Percentiles rank a stretch among this genome's conserved stretches.
These are phyloP conservation scores for Drosophila ustulata DNA, from an alignment of 2,888 invertebrate species.

Conservation along the genomic window DNA sequence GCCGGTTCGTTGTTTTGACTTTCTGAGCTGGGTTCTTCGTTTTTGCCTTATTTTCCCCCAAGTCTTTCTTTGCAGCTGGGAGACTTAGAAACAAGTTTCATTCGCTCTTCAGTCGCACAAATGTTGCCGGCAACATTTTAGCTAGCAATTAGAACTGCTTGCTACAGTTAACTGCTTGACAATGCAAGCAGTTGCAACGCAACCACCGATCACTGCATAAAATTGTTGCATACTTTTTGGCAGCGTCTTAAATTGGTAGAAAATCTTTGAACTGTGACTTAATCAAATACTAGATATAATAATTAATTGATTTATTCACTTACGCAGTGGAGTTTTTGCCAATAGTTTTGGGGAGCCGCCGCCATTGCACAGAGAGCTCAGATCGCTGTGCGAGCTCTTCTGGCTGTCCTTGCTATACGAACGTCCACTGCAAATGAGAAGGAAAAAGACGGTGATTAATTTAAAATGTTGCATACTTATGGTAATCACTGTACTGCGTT, in stretches of 20 bases:
- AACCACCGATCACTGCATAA: conserved; percentile 14
- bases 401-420: conserved; percentile 87
- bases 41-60: conserved; percentile 29
- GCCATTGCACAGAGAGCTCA: conserved; percentile 86
- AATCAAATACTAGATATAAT: neutral
- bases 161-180: conserved; percentile 15
- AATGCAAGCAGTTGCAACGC: neutral
- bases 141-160: conserved; percentile 9
- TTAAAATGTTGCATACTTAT: conserved; percentile 8
- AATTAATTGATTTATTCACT: conserved; percentile 65
- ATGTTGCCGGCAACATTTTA: conserved; percentile 60
- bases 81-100: conserved; percentile 38
- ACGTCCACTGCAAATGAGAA: conserved; percentile 81
- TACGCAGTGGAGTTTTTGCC: conserved; percentile 86
- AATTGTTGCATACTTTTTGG: conserved; percentile 38
- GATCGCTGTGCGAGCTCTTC: conserved; percentile 90
- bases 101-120: conserved; percentile 56
- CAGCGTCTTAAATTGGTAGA: neutral
- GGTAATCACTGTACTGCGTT: neutral
- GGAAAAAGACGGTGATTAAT: neutral
- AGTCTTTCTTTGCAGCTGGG: conserved; percentile 1
- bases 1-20: conserved; percentile 67
- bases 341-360: conserved; percentile 82
- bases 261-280: neutral
- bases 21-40: conserved; percentile 27